Base-by-base conservation (phyloP, 2,797 vertebrate species). In the Borostomias antarcticus region DNA sequence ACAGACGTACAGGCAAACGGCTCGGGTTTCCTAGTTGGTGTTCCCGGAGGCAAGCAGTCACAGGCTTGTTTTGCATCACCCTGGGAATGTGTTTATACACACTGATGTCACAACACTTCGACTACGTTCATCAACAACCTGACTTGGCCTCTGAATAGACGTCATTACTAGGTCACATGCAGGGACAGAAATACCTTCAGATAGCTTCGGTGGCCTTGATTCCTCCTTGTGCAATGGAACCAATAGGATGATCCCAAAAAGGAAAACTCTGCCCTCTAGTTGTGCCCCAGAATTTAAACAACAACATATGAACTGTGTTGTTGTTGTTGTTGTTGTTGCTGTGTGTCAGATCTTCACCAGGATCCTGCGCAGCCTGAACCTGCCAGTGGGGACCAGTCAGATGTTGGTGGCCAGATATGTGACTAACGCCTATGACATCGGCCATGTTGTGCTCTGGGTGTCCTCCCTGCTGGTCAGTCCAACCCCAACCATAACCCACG, bases 311-410 rank as follows among this genome's bases (percentile, higher is more conserved):
- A n/a, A n/a, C n/a, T n/a, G n/a, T n/a, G n/a, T n/a, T n/a, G n/a
- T n/a, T n/a, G n/a, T n/a, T n/a, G n/a, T n/a, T n/a, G n/a, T n/a
- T n/a, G n/a, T n/a, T n/a, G n/a, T n/a, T n/a, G n/a, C n/a, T n/a
- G n/a, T n/a, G 52, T 54, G 25, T 68, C 84, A 98, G 97, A 96
- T 99, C 86, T 99, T 99, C 84, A 99, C 97, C 32, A 94, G 96
- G 86, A 92, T 98, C 85, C 83, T 99, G 77, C 93, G 97, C 82
- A 98, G 96, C 80, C 90, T 99, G 72, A 98, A 98, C 86, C 95
- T 99, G 72, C 97, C 97, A 0, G 96, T 99, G 61, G 97, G 97
- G 73, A 98, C 95, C 78, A 95, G 93, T 89, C 96, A 98, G 81
- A 95, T 96, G 74, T 90, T 98, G 59, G 95, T 98, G 56, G 90